phyloP scores from a whole-genome alignment of 1,140 invertebrate genomes.

The Penaeus chinensis region DNA sequence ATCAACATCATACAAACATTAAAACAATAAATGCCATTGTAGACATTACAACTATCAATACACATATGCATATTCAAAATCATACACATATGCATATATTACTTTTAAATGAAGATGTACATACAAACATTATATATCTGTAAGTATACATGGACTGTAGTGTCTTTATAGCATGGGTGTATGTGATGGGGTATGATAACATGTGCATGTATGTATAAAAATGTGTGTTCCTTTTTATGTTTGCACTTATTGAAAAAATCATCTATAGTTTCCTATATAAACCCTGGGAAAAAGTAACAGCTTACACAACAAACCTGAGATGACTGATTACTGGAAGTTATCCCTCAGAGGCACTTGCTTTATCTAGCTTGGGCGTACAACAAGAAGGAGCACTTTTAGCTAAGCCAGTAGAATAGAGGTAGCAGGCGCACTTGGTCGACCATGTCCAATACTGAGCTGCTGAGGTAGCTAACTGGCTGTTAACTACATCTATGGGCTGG shows the following conservation, averaged over 20 bases:
- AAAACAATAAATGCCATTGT: constrained; percentile 29
- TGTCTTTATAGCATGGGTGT: too few species aligned
- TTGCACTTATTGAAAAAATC: not conserved
- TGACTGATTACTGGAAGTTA: constrained; percentile 17
- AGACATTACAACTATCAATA: not conserved
- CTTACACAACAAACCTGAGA: constrained; percentile 17
- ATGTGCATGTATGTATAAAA: too few species aligned
- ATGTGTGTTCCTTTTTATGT: too few species aligned
- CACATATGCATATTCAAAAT: too few species aligned
- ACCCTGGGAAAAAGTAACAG: too few species aligned
- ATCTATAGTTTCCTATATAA: not conserved
- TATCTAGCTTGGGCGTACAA: not conserved
- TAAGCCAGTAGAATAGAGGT: constrained; percentile 18
- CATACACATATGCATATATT: too few species aligned
- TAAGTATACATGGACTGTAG: too few species aligned
- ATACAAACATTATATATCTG: too few species aligned
- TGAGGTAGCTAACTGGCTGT: constrained; percentile 24
- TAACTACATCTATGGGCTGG: not conserved
- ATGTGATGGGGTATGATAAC: too few species aligned
- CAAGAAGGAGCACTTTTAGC: constrained; percentile 9
- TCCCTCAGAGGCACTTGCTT: constrained; percentile 22
- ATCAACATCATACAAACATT: constrained; percentile 2
- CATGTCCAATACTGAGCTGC: constrained; percentile 22
- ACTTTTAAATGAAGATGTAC: too few species aligned
- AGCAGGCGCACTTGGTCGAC: constrained; percentile 25